Conservation (phyloP, 64 coral and sea anemone genomes). For the Montipora cactus region DNA sequence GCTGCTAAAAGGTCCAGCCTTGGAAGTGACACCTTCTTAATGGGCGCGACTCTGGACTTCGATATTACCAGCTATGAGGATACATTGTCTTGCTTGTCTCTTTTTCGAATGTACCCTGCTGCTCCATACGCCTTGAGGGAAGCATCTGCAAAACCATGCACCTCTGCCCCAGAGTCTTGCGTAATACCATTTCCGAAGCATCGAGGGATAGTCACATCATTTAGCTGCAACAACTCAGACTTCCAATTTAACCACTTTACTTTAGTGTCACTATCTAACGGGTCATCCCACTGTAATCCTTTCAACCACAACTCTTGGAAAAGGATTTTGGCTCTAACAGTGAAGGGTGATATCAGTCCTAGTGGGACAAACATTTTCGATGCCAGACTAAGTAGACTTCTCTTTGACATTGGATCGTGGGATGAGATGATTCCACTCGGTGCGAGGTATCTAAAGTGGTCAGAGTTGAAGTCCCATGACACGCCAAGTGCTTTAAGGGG, state of each 20-base stretch:
- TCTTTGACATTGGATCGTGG: not conserved
- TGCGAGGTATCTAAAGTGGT: slow-evolving; percentile 3
- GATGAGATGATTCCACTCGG: not conserved
- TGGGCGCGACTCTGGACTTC: slow-evolving; percentile 26
- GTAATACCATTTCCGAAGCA: not conserved
- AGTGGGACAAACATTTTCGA: slow-evolving; percentile 20
- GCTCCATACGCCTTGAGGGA: slow-evolving; percentile 38
- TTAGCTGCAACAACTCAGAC: slow-evolving; percentile 9
- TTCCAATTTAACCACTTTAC: not conserved
- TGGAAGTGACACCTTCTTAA: too few species aligned
- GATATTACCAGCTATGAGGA: not conserved
- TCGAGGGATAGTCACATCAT: not conserved
- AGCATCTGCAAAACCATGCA: slow-evolving; percentile 50
- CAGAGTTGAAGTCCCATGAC: slow-evolving; percentile 26
- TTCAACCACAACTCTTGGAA: slow-evolving; percentile 51
- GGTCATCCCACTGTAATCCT: not conserved
- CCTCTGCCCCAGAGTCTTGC: not conserved
- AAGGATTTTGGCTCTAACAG: slow-evolving; percentile 45
- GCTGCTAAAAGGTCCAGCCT: slow-evolving; percentile 50
- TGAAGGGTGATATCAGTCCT: not conserved
- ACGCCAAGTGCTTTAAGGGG: slow-evolving; percentile 31
- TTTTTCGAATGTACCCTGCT: slow-evolving; percentile 17
- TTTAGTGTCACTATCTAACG: not conserved
- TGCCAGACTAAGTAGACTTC: not conserved
- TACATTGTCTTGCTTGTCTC: not conserved